phyloP scores from a whole-genome alignment of 2,888 invertebrate species.

The Diloba caeruleocephala region DNA sequence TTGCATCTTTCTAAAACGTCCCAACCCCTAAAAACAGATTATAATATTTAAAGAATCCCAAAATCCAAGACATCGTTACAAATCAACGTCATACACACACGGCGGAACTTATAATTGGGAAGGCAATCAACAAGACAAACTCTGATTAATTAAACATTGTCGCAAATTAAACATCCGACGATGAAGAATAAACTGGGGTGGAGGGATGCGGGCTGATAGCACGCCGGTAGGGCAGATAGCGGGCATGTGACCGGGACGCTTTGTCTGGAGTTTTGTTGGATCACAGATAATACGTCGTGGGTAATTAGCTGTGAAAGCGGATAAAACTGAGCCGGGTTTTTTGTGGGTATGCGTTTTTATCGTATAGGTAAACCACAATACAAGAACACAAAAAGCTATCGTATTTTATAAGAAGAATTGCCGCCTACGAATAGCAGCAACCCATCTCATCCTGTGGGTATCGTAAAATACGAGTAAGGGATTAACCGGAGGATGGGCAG shows the following conservation, averaged over 20 bases:
- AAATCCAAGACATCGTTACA: slow-evolving; percentile 59
- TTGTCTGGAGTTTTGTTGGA: slow-evolving; percentile 51
- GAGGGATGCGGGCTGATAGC: slow-evolving; percentile 51
- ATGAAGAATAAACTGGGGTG: slow-evolving; percentile 72
- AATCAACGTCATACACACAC: slow-evolving; percentile 82
- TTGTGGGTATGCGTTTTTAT: slow-evolving; percentile 20
- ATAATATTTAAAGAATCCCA: slow-evolving; percentile 35
- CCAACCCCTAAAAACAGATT: slow-evolving; percentile 2
- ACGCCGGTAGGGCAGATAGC: slow-evolving; percentile 6
- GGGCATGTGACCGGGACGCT: slow-evolving; percentile 47
- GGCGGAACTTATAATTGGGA: slow-evolving; percentile 83
- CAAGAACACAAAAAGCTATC: no score
- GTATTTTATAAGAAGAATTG: no score
- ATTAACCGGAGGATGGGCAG: no score
- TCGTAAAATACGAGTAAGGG: no score
- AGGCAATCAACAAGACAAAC: slow-evolving; percentile 86
- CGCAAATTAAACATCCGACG: slow-evolving; percentile 83
- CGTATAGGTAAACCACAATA: background rate
- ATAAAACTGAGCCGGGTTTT: slow-evolving; percentile 44
- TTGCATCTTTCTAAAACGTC: no score
- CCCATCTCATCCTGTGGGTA: no score
- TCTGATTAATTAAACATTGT: slow-evolving; percentile 86
- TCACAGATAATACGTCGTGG: slow-evolving; percentile 45
- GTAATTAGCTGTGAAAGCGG: slow-evolving; percentile 51
- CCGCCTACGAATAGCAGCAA: no score